Evolutionary conservation across 1,140 invertebrate genomes (phyloP), one percentile per base, ranked within the genome.

Genomic region (Euwallacea similis): DNA sequence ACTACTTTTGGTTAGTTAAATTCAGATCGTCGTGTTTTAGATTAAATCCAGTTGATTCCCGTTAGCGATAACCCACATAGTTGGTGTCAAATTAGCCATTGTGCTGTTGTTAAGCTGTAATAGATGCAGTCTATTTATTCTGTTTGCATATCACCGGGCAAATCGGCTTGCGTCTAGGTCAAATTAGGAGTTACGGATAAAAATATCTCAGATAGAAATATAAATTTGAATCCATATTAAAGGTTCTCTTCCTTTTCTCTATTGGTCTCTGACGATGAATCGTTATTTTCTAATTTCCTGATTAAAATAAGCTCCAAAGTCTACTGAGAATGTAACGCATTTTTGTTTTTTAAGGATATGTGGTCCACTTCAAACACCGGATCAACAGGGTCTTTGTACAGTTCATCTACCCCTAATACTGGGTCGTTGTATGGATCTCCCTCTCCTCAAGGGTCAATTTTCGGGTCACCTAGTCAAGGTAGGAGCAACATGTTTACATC

Each of bases 391-490:
- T 81, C 79, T 44, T 59, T 80, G n/a, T 81, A 81, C 71, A 80
- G 79, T 74, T 80, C 80, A 6, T 80, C 80, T 10, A 77, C 79
- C 1, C 78, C 79, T n/a, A 79, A 79, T n/a, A 76, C 79, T 10
- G 79, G 79, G 10, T 80, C 79, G 7, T 72, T 79, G 56, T 80
- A 81, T 74, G 80, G 79, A 71, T 80, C 79, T 7, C 76, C 80
- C 2, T 80, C 79, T 8, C 79, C 80, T 44, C 80, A 81, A 69
- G 73, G 76, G 53, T 80, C 80, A n/a, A 74, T 79, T 44, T 81
- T 79, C 68, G 79, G 79, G 41, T 81, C 79, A 53, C 80, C 79
- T 78, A 81, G 77, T 80, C 80, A 80, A 81, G 77, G 80, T 61
- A 56, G 3, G 9, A n/a, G 55, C 21, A 33, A 33, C 21, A 13